These are phyloP conservation scores for Ceuthmochares aereus DNA, from an alignment of 2,113 vertebrate species.

Conservation along the genomic window DNA sequence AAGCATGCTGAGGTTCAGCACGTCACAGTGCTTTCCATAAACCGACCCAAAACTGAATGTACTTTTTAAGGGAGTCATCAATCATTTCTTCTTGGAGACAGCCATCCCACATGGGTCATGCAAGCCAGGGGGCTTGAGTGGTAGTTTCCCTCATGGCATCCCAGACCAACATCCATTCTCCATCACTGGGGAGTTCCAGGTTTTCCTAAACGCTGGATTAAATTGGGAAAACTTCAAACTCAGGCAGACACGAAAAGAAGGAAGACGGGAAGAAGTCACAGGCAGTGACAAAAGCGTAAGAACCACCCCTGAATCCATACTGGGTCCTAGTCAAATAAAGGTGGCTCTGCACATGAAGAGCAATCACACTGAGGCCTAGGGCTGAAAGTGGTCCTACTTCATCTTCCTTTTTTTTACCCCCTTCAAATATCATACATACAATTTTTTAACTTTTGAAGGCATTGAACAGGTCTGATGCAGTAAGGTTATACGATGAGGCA, in stretches of 20 bases:
- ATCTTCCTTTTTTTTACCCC: neutral
- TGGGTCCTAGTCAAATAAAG: neutral
- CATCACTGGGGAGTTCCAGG: neutral
- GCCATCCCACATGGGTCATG: rapidly evolving
- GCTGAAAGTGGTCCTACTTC: neutral
- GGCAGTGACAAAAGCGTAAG: neutral
- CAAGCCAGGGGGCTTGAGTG: rapidly evolving
- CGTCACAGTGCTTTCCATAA: neutral
- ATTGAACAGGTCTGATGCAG: neutral
- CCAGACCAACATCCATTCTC: neutral
- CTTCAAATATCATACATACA: rapidly evolving
- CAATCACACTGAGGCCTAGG: neutral
- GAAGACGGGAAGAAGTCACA: neutral
- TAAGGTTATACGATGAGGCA: neutral
- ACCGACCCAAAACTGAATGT: neutral
- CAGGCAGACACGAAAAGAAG: neutral
- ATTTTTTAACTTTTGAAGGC: neutral
- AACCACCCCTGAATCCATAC: neutral
- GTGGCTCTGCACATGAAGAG: rapidly evolving
- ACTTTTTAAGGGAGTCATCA: neutral
- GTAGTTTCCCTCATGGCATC: neutral
- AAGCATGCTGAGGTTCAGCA: neutral
- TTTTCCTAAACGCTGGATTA: neutral
- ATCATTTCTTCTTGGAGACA: neutral
- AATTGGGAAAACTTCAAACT: neutral